phyloP scores from a whole-genome alignment of 2,888 invertebrate species.

The Lepidochrysops patricia region DNA sequence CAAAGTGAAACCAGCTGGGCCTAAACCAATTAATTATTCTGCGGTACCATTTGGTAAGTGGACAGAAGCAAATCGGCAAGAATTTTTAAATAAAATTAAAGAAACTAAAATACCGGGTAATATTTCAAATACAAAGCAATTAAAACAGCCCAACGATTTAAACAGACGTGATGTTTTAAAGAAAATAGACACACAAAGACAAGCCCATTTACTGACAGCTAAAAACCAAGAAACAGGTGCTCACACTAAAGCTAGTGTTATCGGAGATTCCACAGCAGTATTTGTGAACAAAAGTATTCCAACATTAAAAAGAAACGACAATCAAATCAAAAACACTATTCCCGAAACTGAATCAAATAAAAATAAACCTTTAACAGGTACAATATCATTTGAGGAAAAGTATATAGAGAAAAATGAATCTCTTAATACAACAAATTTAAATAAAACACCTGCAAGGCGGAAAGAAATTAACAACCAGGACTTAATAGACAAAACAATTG shows the following conservation, averaged over 20 bases:
- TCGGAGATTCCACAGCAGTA: slow-evolving; percentile 39
- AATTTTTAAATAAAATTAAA: slow-evolving; percentile 60
- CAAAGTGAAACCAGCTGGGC: slow-evolving; percentile 25
- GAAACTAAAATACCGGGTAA: slow-evolving; percentile 46
- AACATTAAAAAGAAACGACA: slow-evolving; percentile 29
- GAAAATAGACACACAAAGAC: slow-evolving; percentile 61
- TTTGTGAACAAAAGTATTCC: slow-evolving; percentile 36
- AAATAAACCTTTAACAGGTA: neutral
- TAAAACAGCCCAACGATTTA: slow-evolving; percentile 62
- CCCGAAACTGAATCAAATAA: neutral
- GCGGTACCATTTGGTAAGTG: slow-evolving; percentile 66
- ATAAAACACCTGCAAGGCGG: slow-evolving; percentile 33
- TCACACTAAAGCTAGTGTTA: slow-evolving; percentile 35
- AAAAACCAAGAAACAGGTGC: slow-evolving; percentile 41
- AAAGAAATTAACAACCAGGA: slow-evolving; percentile 54
- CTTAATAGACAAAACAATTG: slow-evolving; percentile 61
- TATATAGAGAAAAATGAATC: slow-evolving; percentile 26
- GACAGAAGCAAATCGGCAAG: slow-evolving; percentile 64
- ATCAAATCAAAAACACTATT: slow-evolving; percentile 25
- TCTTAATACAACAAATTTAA: slow-evolving; percentile 20
- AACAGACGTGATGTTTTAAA: slow-evolving; percentile 62
- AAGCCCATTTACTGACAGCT: slow-evolving; percentile 37
- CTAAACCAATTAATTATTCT: slow-evolving; percentile 41
- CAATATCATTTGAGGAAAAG: neutral
- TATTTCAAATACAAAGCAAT: slow-evolving; percentile 50